phyloP scores from a whole-genome alignment of 2,797 vertebrate species.

The Mareca strepera region DNA sequence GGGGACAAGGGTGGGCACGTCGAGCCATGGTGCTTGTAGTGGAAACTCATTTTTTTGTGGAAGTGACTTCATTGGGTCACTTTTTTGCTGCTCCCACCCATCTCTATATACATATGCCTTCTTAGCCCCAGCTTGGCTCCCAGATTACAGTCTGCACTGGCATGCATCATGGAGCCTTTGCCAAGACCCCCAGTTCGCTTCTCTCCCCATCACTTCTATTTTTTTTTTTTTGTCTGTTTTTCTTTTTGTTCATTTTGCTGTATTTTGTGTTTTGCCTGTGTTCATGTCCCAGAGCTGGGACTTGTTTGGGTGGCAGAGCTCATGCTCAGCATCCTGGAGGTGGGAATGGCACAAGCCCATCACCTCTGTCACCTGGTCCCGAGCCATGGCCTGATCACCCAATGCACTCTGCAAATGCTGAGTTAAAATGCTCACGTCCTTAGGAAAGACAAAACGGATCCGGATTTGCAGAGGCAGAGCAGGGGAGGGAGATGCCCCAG shows the following conservation, averaged over 20 bases:
- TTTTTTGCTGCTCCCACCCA: neutral
- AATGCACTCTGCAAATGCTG: accelerated
- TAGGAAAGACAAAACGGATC: neutral
- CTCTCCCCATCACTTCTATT: neutral
- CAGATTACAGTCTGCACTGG: neutral
- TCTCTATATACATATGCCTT: neutral
- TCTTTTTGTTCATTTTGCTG: neutral
- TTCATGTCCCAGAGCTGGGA: neutral
- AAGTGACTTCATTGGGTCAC: neutral
- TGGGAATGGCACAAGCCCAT: neutral
- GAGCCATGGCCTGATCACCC: accelerated
- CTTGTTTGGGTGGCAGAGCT: accelerated
- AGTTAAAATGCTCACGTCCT: accelerated
- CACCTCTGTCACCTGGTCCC: neutral
- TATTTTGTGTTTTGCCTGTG: accelerated
- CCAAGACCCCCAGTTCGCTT: neutral
- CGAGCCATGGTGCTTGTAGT: neutral
- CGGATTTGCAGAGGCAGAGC: neutral
- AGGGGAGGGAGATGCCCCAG: neutral
- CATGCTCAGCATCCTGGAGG: accelerated
- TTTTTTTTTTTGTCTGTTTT: neutral
- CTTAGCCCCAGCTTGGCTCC: neutral
- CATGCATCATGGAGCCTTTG: accelerated
- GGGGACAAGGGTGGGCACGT: neutral
- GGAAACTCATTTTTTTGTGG: neutral